Conservation (phyloP, 1,140 invertebrate species). For the Halictus rubicundus region DNA sequence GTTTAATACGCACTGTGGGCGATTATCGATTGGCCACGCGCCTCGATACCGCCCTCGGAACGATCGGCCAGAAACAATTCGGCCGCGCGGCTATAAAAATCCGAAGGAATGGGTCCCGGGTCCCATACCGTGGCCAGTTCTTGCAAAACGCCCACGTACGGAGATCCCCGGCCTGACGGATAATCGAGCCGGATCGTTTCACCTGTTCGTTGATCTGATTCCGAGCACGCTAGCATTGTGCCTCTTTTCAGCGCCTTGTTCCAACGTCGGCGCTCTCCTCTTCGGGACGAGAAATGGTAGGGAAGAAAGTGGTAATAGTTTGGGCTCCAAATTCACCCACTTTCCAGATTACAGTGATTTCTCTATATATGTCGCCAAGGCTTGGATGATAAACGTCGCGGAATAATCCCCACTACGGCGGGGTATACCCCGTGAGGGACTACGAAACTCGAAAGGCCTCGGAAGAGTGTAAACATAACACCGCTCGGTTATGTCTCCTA, state of each 20-base stretch:
- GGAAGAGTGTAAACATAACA: too few relatives aligned
- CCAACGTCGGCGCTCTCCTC: too few relatives aligned
- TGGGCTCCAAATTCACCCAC: too few relatives aligned
- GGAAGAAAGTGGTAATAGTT: too few relatives aligned
- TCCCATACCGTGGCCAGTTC: not conserved
- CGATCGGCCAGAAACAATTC: slow-evolving; percentile 62
- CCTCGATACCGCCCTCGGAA: slow-evolving; percentile 58
- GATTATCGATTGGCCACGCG: slow-evolving; percentile 74
- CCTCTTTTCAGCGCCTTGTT: not conserved
- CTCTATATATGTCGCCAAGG: too few relatives aligned
- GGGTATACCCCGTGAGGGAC: too few relatives aligned
- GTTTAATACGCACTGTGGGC: slow-evolving; percentile 59
- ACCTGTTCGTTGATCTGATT: slow-evolving; percentile 40
- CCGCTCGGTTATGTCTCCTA: too few relatives aligned
- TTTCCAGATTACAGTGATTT: too few relatives aligned
- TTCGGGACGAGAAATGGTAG: too few relatives aligned
- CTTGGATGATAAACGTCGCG: too few relatives aligned
- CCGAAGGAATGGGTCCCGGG: slow-evolving; percentile 30
- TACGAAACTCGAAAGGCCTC: too few relatives aligned
- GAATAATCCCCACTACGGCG: too few relatives aligned
- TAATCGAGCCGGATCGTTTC: slow-evolving; percentile 17
- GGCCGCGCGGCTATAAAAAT: slow-evolving; percentile 44
- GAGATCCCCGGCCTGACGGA: not conserved
- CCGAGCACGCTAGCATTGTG: slow-evolving; percentile 5
- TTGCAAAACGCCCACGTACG: slow-evolving; percentile 25